Evolutionary conservation across 2,888 invertebrate genomes (phyloP).

Genomic region (Calephelis perditalis): DNA sequence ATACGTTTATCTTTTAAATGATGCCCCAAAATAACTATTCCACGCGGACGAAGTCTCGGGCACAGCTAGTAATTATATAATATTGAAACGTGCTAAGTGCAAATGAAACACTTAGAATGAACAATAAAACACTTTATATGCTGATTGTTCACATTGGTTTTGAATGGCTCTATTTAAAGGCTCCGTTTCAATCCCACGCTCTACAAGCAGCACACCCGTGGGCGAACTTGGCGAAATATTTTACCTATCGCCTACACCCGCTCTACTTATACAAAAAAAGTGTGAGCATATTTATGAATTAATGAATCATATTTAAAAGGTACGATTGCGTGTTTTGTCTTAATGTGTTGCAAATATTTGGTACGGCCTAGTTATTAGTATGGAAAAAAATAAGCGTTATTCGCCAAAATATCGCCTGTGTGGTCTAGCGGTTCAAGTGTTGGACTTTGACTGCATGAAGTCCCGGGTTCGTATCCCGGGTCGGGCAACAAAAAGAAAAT

Average conservation of each 20-base stretch:
- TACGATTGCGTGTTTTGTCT: constrained; percentile 7
- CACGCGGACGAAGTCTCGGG: too few species aligned
- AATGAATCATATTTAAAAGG: not conserved
- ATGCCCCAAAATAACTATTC: too few species aligned
- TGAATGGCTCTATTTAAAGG: constrained; percentile 21
- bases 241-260: constrained; percentile 48
- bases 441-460: too few species aligned
- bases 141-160: constrained; percentile 2
- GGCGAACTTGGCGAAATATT: constrained; percentile 52
- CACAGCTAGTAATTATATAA: too few species aligned
- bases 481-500: too few species aligned
- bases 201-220: constrained; percentile 38
- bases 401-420: too few species aligned
- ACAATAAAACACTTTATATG: not conserved
- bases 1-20: too few species aligned
- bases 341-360: not conserved
- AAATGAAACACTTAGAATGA: not conserved
- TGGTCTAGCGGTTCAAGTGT: too few species aligned
- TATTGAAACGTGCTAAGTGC: too few species aligned
- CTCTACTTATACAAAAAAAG: constrained; percentile 41
- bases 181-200: constrained; percentile 39
- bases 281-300: not conserved
- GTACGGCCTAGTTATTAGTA: too few species aligned
- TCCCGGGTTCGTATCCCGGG: too few species aligned
- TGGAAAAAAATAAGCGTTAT: too few species aligned